Base-by-base conservation (phyloP, 2,113 vertebrate species). In the Lethenteron camtschaticum region DNA sequence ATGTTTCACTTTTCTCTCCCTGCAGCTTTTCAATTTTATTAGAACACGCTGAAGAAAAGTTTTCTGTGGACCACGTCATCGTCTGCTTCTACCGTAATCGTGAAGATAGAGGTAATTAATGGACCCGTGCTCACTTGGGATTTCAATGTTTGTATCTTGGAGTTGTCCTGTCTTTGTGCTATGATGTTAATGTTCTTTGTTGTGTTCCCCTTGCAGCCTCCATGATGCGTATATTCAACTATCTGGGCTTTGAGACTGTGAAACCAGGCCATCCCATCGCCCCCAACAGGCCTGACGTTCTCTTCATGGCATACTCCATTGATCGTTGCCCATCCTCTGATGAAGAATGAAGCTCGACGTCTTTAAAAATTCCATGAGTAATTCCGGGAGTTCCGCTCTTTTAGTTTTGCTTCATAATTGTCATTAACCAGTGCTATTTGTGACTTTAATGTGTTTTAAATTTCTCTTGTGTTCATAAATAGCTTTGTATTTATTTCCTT, bases 241-340 rank as follows among this genome's bases (percentile, higher is more conserved):
- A 94, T 83, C 82, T 97, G 87, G 94, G 90, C 90, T 96, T 97
- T 90, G 91, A 96, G 87, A 95, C 94, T 89, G 94, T 96, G 86
- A 87, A 86, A 92, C 94, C 91, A 73, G 94, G 94, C 81, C 94
- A 97, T 85, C 85, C 94, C 84, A 89, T 96, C 76, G 83, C 95
- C 84, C 91, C 94, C 74, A 81, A 88, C 81, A 88, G 89, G 84
- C 87, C 91, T 73, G 94, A 97, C 69, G 89, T 91, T 83, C 90
- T 90, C 87, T 97, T 97, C 84, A 95, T 96, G 90, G 90, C 85
- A 82, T 97, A 94, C 83, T 87, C 85, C 12, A 87, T 96, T 68
- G 90, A 97, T 81, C 87, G 85, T 82, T 90, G 90, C 78, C 41
- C 41, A 41, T 88, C 86, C 71, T 85, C 87, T 13, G 85, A 87